Conservation (phyloP, 2,888 invertebrate genomes). For the Phyllotreta striolata region DNA sequence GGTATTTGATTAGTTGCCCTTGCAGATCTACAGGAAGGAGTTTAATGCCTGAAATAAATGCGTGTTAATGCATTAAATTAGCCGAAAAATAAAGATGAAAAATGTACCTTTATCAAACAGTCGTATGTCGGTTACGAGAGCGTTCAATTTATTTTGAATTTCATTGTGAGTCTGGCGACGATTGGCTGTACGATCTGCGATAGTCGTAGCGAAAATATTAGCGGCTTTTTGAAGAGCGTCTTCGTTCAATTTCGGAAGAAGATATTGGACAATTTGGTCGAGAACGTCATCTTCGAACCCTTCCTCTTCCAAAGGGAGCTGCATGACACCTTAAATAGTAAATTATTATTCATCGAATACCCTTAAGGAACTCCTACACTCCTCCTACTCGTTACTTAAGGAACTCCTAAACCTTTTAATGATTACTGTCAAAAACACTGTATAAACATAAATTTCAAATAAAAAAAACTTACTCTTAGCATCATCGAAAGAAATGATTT, state of each 20-base stretch:
- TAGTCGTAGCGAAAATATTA: conserved; percentile 75
- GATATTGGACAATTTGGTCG: conserved; percentile 71
- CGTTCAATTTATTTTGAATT: conserved; percentile 83
- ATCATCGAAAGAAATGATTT: conserved; percentile 73
- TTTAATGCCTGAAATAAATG: conserved; percentile 62
- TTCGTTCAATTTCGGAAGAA: conserved; percentile 77
- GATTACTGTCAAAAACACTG: too few species aligned
- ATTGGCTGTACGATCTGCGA: conserved; percentile 74
- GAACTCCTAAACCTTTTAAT: too few species aligned
- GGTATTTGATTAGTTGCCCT: conserved; percentile 77
- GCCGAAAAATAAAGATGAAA: conserved; percentile 59
- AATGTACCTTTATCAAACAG: conserved; percentile 80
- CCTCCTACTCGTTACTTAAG: too few species aligned
- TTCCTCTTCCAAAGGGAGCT: conserved; percentile 53
- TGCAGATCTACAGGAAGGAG: conserved; percentile 75
- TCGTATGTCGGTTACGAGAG: conserved; percentile 76
- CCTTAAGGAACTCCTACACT: too few species aligned
- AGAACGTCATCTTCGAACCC: conserved; percentile 78
- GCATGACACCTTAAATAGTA: conserved; percentile 59
- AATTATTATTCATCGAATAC: too few species aligned
- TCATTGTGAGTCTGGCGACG: conserved; percentile 82
- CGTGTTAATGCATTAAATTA: too few species aligned
- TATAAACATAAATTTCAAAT: too few species aligned
- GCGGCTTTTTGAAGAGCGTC: conserved; percentile 73
- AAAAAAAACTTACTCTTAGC: conserved; percentile 68